A percentile compares a stretch with the other conserved stretches of the same genome.
Conservation (phyloP, 1,140 invertebrate species). For the Aplysia californica region DNA sequence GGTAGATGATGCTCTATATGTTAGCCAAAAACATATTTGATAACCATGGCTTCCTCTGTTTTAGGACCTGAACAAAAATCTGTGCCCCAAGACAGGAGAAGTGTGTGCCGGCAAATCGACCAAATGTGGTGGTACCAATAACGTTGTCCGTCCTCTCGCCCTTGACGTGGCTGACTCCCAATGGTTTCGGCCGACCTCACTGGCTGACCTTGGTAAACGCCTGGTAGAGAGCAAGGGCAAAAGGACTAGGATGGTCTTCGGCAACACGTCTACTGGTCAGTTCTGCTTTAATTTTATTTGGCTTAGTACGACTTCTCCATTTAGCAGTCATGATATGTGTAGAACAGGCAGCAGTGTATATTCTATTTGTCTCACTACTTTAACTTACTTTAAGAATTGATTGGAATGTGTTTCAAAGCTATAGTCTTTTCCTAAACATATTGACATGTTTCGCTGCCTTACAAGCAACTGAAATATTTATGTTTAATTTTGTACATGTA, state of each 20-base stretch:
- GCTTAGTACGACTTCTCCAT: neutral
- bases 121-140: neutral
- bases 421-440: too few species aligned
- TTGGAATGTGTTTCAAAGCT: neutral
- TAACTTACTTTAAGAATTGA: neutral
- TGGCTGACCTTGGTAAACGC: slow-evolving; percentile 41
- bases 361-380: neutral
- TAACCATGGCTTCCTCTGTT: too few species aligned
- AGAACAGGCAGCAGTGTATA: neutral
- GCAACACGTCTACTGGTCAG: slow-evolving; percentile 47
- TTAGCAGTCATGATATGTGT: neutral
- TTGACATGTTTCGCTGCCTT: neutral
- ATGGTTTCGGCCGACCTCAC: slow-evolving; percentile 45
- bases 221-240: slow-evolving; percentile 37
- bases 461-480: neutral
- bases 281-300: neutral
- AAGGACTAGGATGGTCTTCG: slow-evolving; percentile 40
- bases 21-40: too few species aligned
- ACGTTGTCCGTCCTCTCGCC: neutral
- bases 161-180: neutral
- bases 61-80: slow-evolving; percentile 31
- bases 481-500: too few species aligned
- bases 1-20: too few species aligned
- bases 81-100: slow-evolving; percentile 31
- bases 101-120: neutral